Evolutionary conservation across 1,140 invertebrate genomes (phyloP), one percentile per base, ranked within the genome.

Genomic region (Apis cerana): DNA sequence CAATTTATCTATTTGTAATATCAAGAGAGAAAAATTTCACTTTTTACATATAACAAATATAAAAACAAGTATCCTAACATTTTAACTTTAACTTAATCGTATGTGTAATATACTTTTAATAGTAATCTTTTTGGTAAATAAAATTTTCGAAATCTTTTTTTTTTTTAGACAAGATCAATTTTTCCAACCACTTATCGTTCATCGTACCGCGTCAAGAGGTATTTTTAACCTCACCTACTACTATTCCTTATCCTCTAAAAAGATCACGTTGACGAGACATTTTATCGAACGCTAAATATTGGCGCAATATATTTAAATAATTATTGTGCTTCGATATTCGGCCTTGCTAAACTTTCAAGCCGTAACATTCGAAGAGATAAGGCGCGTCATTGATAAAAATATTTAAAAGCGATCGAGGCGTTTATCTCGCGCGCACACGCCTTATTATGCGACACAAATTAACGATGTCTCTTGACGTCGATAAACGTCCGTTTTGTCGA

Each of bases 381-480:
- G 21, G 0, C 27, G 33, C 50, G 50, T 65, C 70, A 65, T 56
- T 74, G 78, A 64, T 65, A 23, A 74, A 75, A 80, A 50, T 27
- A 75, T 68, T 75, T 58, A 80, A 17, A 33, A 17, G 27, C 17
- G 70, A 80, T 65, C 21, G 43, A 48, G n/a, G 3, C 23, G 48
- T 56, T 48, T 65, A 75, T 75, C 50, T 74, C 50, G 43, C 21
- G 2, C 21, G 19, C 23, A 19, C 21, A 10, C 27, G 21, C 17
- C 33, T 27, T 65, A 62, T 79, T 61, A 71, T 48, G 71, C 56
- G 56, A 71, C 33, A 62, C 65, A 65, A 65, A 74, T 75, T 80
- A 74, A 43, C 48, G 52, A 54, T 71, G 50, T 13, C 27, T 10
- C 17, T 48, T 71, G 69, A 71, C 50, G 50, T 52, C 23, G 9